Percentiles rank a stretch among this genome's conserved stretches.
These are phyloP conservation scores for Albula glossodonta DNA, from an alignment of 2,113 vertebrate species.

Conservation along the genomic window DNA sequence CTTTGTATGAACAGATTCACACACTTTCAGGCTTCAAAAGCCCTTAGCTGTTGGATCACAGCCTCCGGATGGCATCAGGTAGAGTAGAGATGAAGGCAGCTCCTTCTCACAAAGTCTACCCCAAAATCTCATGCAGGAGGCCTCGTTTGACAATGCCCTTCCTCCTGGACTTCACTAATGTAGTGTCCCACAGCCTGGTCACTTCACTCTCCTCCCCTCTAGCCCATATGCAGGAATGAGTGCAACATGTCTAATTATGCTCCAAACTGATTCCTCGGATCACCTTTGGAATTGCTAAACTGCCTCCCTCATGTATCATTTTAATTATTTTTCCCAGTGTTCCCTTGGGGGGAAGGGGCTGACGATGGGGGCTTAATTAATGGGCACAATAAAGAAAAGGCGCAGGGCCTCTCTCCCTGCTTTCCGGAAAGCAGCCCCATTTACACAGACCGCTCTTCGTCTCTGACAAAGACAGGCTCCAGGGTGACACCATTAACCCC, in stretches of 20 bases:
- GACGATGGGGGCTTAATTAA: slow-evolving; percentile 74
- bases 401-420: slow-evolving; percentile 55
- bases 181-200: background rate
- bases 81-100: too few species aligned
- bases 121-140: background rate
- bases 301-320: slow-evolving; percentile 70
- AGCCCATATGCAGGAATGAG: background rate
- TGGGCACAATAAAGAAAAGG: slow-evolving; percentile 66
- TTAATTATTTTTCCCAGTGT: slow-evolving; percentile 74
- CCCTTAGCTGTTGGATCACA: too few species aligned
- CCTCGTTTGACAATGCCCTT: background rate
- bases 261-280: slow-evolving; percentile 34
- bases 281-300: slow-evolving; percentile 67
- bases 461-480: slow-evolving; percentile 45
- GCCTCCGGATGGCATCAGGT: too few species aligned
- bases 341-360: slow-evolving; percentile 61
- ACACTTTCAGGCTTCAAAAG: too few species aligned
- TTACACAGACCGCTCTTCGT: slow-evolving; percentile 11
- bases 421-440: background rate
- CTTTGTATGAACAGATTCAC: too few species aligned
- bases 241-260: slow-evolving; percentile 10
- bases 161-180: background rate
- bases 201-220: background rate
- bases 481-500: slow-evolving; percentile 58
- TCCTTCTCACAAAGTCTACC: too few species aligned